Base-by-base conservation (phyloP, 2,113 vertebrate species). In the Callaeas wilsoni region DNA sequence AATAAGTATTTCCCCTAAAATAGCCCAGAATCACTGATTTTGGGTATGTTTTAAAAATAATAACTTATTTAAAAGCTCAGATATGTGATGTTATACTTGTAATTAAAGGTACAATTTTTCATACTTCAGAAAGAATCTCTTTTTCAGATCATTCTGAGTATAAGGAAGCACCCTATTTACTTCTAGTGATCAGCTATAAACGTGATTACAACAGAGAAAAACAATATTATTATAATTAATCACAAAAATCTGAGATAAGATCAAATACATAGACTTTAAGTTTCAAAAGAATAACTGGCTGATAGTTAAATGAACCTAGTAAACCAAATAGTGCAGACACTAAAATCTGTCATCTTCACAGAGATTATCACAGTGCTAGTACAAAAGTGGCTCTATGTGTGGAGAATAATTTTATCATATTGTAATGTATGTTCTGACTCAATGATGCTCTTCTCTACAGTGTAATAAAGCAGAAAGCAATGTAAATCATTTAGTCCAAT, bases 341-440 rank as follows among this genome's bases (percentile, higher is more conserved):
- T 79, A 69, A 84, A 84, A 89, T 57, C 26, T 89, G 39, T 90
- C 53, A 67, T 93, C 71, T 68, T 83, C 47, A 52, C 62, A 57
- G 49, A 84, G 68, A 87, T 85, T 84, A 57, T 94, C 55, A 74
- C 37, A 80, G 44, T 44, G 75, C 62, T 32, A 59, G 32, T 83
- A 65, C 7, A 81, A 84, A 76, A 89, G 47, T 56, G 27, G 41
- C 53, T 97, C 91, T 93, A 68, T 80, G 70, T 64, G 84, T 70
- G 84, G 89, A 97, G 97, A 97, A 98, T 94, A 96, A 94, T 97
- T 97, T 97, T 94, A 87, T 94, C 70, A 89, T 90, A 84, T 85
- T 96, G 92, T 83, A 83, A 27, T 92, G 64, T 94, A 94, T 94
- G 95, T 97, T 97, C 96, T 96, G 92, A 84, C 82, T 98, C 94